phyloP scores from a whole-genome alignment of 1,140 invertebrate species.

The Monochamus saltuarius region DNA sequence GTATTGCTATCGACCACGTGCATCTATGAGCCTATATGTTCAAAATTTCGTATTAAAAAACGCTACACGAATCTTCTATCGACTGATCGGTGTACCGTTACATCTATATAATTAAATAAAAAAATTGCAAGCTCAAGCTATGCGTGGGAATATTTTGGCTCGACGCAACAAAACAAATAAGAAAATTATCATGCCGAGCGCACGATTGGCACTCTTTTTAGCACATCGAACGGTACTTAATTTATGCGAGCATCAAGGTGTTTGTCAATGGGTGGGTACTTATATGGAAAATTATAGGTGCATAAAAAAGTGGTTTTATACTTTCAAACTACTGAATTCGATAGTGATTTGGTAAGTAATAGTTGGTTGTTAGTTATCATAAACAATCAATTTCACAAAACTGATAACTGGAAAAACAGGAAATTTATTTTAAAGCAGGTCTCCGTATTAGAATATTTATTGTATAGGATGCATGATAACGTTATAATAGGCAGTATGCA shows the following conservation, averaged over 20 bases:
- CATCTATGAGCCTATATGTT: too few relatives aligned
- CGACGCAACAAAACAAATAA: not conserved
- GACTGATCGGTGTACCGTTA: not conserved
- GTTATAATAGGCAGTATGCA: not conserved
- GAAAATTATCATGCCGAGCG: not conserved
- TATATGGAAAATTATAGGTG: too few relatives aligned
- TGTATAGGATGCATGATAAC: not conserved
- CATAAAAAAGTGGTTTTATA: too few relatives aligned
- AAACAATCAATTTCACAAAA: not conserved
- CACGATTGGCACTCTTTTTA: conserved; percentile 3
- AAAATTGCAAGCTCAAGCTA: conserved; percentile 7
- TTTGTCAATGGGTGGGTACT: too few relatives aligned
- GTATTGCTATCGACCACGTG: too few relatives aligned
- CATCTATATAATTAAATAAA: not conserved
- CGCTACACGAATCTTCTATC: too few relatives aligned
- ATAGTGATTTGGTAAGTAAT: too few relatives aligned
- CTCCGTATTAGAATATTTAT: not conserved
- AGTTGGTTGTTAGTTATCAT: not conserved
- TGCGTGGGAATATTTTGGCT: not conserved
- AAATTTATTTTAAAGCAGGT: not conserved
- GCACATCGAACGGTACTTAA: conserved; percentile 13
- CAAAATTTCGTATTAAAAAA: too few relatives aligned
- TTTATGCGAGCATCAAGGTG: not conserved
- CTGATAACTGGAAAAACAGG: not conserved
- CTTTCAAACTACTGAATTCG: too few relatives aligned